phyloP scores from a whole-genome alignment of 2,113 vertebrate genomes.

The Acrocephalus kingi region DNA sequence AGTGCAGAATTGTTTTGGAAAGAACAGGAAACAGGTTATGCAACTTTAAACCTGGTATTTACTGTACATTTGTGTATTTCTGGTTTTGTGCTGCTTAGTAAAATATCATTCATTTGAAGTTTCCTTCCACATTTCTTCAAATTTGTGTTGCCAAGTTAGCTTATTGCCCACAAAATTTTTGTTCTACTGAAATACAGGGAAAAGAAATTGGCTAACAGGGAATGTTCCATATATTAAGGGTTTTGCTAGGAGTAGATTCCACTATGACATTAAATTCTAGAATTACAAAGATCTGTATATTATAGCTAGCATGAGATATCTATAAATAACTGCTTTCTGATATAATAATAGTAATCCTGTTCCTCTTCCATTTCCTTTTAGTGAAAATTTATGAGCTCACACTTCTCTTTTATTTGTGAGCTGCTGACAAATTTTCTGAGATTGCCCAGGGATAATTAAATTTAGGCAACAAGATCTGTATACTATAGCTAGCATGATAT shows the following conservation, averaged over 20 bases:
- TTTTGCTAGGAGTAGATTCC: neutral
- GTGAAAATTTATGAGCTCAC: neutral
- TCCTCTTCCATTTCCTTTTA: neutral
- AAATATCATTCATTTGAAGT: constrained; percentile 21
- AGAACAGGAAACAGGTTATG: neutral
- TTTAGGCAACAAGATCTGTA: neutral
- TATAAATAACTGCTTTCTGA: neutral
- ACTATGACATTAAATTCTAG: neutral
- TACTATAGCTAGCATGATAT: neutral
- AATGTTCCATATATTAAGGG: neutral
- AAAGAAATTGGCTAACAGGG: constrained; percentile 42
- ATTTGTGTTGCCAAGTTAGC: neutral
- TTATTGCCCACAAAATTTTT: constrained; percentile 27
- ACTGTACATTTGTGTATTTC: neutral
- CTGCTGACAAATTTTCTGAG: neutral
- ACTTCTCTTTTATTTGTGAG: neutral
- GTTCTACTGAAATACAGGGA: constrained; percentile 47
- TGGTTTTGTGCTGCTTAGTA: constrained; percentile 34
- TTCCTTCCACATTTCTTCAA: constrained; percentile 33
- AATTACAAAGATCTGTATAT: neutral
- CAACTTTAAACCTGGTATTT: neutral
- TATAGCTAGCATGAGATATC: neutral
- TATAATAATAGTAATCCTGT: neutral
- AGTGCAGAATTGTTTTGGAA: neutral
- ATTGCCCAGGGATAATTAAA: neutral